Conservation (phyloP, 2,113 vertebrate species). For the Xiphophorus couchianus region DNA sequence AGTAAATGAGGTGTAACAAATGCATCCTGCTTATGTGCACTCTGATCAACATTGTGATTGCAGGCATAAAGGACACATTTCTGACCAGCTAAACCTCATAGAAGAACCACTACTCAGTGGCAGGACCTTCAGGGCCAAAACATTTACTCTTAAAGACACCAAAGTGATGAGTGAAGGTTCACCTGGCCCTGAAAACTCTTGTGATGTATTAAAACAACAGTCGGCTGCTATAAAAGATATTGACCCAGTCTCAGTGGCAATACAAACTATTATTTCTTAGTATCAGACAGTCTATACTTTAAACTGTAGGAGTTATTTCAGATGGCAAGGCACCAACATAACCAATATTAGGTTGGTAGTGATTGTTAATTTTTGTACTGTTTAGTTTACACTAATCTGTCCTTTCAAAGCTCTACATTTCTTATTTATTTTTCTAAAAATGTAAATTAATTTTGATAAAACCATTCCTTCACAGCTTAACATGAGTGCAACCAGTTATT, state of each 20-base stretch:
- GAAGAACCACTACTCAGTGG: not conserved
- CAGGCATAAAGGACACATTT: not conserved
- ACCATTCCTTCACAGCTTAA: conserved; percentile 15
- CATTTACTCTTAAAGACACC: not conserved
- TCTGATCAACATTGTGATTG: not conserved
- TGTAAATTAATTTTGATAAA: conserved; percentile 3
- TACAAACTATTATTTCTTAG: not conserved
- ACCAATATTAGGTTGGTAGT: not conserved
- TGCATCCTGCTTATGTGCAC: not conserved
- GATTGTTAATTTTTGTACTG: no score
- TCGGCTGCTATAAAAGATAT: not conserved
- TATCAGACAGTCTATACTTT: no score
- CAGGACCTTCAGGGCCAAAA: not conserved
- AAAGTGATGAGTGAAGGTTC: not conserved
- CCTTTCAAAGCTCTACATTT: not conserved
- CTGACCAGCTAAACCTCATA: not conserved
- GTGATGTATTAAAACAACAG: not conserved
- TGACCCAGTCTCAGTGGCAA: not conserved
- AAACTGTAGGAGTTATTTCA: not conserved
- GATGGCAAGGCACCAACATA: not conserved
- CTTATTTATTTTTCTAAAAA: not conserved
- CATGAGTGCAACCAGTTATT: conserved; percentile 45
- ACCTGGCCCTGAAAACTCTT: not conserved
- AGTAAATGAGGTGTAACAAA: not conserved
- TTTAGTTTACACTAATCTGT: not conserved